Evolutionary conservation across 2,888 invertebrate species (phyloP).

Genomic region (Caenorhabditis becei): DNA sequence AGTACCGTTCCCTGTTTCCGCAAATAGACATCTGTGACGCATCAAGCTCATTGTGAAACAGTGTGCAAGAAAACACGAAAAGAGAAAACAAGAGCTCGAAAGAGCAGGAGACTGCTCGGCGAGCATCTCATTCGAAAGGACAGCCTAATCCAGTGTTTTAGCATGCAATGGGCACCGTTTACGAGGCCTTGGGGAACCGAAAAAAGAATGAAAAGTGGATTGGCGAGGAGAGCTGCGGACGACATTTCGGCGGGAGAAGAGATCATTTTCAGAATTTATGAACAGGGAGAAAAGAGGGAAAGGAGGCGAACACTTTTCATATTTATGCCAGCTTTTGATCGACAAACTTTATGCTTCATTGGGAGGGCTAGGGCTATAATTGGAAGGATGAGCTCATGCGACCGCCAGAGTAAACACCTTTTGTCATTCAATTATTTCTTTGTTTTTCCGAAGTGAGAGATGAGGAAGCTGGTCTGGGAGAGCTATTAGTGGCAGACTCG

Average conservation of each 20-base stretch:
- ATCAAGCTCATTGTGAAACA: neutral
- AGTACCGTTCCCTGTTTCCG: too few relatives aligned
- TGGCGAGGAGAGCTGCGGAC: neutral
- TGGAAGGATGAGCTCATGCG: neutral
- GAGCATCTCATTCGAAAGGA: conserved; percentile 3
- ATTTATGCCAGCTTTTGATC: neutral
- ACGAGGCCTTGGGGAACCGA: conserved; percentile 1
- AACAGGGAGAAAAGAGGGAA: neutral
- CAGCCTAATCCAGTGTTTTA: conserved; percentile 1
- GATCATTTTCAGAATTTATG: neutral
- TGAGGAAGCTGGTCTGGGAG: neutral
- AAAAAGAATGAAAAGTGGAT: neutral
- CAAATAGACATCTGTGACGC: too few relatives aligned
- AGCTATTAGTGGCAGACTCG: neutral
- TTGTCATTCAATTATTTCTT: neutral
- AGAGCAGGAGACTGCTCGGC: neutral
- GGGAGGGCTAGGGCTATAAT: too few relatives aligned
- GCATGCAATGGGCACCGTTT: neutral
- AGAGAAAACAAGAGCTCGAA: neutral
- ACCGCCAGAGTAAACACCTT: neutral
- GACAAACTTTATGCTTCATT: neutral
- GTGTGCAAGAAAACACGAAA: neutral
- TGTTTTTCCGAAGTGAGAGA: too few relatives aligned
- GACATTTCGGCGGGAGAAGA: neutral
- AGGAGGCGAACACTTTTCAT: neutral